Conservation (phyloP, 2,113 vertebrate genomes). For the Oceanites oceanicus region DNA sequence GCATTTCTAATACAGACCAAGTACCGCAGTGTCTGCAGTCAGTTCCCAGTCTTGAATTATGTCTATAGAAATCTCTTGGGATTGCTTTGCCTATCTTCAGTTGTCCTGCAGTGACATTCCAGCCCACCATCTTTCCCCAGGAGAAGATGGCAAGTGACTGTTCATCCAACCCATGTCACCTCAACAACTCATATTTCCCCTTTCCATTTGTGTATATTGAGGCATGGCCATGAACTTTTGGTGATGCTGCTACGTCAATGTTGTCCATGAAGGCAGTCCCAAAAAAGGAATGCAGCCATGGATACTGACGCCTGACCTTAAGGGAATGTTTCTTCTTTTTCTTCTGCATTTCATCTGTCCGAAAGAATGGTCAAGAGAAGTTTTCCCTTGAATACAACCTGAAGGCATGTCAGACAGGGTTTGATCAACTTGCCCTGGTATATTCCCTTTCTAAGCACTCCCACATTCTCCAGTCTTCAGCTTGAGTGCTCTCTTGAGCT, state of each 20-base stretch:
- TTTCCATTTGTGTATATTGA: not conserved
- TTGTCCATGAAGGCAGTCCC: not conserved
- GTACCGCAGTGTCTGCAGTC: not conserved
- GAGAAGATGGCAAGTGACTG: not conserved
- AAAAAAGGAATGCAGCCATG: not conserved
- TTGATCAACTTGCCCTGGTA: not conserved
- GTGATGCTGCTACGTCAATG: not conserved
- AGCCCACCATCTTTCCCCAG: not conserved
- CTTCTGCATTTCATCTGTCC: not conserved
- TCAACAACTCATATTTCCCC: not conserved
- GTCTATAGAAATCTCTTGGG: not conserved
- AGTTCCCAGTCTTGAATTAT: not conserved
- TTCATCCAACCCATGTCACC: not conserved
- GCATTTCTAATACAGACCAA: not conserved
- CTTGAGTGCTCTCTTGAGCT: not conserved
- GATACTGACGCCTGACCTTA: not conserved
- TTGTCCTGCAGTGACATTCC: not conserved
- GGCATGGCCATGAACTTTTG: not conserved
- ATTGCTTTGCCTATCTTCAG: not conserved
- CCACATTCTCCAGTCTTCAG: not conserved
- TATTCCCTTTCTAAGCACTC: not conserved
- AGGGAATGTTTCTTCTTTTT: not conserved
- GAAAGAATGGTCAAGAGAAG: not conserved
- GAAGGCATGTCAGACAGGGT: not conserved
- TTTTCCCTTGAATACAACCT: not conserved